Evolutionary conservation across 2,113 vertebrate genomes (phyloP).

Genomic region (Pseudorectes ferrugineus): DNA sequence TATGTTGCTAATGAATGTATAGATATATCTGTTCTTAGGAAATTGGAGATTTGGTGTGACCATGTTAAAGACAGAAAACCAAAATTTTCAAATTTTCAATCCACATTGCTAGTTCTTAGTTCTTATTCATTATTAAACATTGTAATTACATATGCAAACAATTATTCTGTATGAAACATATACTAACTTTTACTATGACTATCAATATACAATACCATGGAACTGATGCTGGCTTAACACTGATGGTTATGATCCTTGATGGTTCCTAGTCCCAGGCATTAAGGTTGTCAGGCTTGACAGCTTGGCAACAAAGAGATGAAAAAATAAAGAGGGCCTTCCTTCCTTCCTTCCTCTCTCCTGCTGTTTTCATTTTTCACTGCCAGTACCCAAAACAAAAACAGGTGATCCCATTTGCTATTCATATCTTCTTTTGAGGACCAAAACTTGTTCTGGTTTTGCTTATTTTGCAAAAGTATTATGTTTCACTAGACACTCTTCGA

Average conservation of each 20-base stretch:
- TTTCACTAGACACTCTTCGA: not conserved
- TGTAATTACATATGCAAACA: not conserved
- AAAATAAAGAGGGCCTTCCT: not conserved
- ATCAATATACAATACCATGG: not conserved
- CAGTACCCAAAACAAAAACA: not conserved
- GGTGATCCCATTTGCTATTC: not conserved
- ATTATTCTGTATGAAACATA: not conserved
- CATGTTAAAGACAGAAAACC: not conserved
- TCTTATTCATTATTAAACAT: not conserved
- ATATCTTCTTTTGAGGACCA: not conserved
- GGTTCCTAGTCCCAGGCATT: not conserved
- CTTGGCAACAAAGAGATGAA: not conserved
- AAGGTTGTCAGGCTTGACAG: not conserved
- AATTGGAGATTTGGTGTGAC: not conserved
- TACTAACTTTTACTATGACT: not conserved
- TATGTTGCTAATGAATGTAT: not conserved
- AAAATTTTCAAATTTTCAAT: not conserved
- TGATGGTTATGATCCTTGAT: not conserved
- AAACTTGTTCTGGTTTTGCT: not conserved
- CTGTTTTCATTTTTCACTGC: not conserved
- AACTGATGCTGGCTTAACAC: not conserved
- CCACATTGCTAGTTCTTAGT: not conserved
- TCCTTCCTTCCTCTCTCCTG: rapidly evolving
- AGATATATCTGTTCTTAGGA: not conserved
- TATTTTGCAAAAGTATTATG: not conserved